Base-by-base conservation (phyloP, 2,113 vertebrate genomes). In the Nipponia nippon region DNA sequence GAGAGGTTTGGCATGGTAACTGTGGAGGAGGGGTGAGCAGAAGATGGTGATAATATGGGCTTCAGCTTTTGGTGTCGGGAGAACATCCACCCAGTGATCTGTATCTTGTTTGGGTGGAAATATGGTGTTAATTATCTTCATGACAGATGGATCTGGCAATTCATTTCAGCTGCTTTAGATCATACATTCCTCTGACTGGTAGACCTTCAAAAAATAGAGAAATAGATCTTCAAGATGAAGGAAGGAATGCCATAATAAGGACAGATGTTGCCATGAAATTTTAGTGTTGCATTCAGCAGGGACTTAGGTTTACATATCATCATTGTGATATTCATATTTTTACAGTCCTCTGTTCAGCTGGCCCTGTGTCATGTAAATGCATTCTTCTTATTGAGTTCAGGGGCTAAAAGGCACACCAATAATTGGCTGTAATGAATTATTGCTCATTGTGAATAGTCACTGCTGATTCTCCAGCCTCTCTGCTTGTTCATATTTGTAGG, bases 101-200 rank as follows among this genome's bases (percentile, higher is more conserved):
- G 85, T 87, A 94, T 97, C 91, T 96, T 88, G 87, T 86, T 86
- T 92, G 88, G 83, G 77, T 94, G 78, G 75, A 97, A 92, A 89
- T 96, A 81, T 90, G 91, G 67, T 95, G 92, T 96, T 96, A 88
- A 72, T 94, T 93, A 90, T 93, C 93, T 49, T 92, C 93, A 59
- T 89, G 95, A 96, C 93, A 97, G 94, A 95, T 91, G 83, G 79
- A 86, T 96, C 61, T 95, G 87, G 86, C 87, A 95, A 95, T 89
- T 95, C 72, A 71, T 52, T 83, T 89, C 88, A 95, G 91, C 89
- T 92, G 86, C 87, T 96, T 91, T 67, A 92, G 86, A 83, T 95
- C 86, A 88, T 95, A 29, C 82, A 69, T 92, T 89, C 75, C 58
- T 85, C 78, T 69, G 80, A 78, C 94, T 97, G 94, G 83, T 85